phyloP scores from a whole-genome alignment of 2,888 invertebrate species.

The Watsonalla binaria region DNA sequence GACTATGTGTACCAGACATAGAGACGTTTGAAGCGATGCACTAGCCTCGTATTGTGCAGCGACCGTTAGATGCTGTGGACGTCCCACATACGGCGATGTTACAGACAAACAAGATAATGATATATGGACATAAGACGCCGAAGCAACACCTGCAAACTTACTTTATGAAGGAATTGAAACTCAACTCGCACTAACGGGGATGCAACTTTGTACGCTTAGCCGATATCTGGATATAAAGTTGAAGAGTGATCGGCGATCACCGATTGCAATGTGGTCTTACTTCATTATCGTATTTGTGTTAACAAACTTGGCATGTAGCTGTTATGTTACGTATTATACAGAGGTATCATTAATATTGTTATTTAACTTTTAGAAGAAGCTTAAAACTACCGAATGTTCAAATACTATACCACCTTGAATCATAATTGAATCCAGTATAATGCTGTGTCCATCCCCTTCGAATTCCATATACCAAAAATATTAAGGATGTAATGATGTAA shows the following conservation, averaged over 20 bases:
- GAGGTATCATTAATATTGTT: no score
- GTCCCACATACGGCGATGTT: constrained; percentile 50
- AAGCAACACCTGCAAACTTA: constrained; percentile 24
- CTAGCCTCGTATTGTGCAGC: constrained; percentile 60
- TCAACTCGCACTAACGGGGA: constrained; percentile 32
- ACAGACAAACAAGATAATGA: constrained; percentile 62
- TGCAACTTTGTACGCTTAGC: no score
- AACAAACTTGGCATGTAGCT: neutral
- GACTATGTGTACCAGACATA: constrained; percentile 46
- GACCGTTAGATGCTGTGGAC: constrained; percentile 56
- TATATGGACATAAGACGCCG: constrained; percentile 43
- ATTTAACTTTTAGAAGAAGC: no score
- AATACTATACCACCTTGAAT: no score
- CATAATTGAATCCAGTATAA: no score
- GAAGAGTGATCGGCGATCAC: neutral
- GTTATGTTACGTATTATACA: neutral
- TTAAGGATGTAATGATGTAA: no score
- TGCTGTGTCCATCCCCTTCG: no score
- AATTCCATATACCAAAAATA: no score
- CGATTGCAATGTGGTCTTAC: no score
- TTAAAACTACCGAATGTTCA: no score
- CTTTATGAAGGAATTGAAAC: constrained; percentile 40
- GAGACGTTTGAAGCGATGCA: constrained; percentile 34
- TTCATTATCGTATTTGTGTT: no score
- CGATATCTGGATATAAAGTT: neutral